Evolutionary conservation across 1,140 invertebrate species (phyloP).

Genomic region (Lordiphosa stackelbergi): DNA sequence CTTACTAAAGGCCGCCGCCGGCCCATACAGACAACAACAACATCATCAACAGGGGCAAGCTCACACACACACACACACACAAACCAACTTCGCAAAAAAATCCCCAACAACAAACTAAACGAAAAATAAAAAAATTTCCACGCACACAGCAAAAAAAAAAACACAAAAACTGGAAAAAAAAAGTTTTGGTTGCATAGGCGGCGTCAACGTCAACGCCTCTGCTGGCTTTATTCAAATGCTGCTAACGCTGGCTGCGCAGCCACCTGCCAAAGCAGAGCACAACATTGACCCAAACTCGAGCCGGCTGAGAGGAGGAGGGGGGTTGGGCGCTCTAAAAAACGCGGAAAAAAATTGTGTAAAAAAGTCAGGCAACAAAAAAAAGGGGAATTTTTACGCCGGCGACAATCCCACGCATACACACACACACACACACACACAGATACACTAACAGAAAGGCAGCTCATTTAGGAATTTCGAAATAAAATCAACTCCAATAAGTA

Average conservation of each 20-base stretch:
- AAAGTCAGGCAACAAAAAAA: conserved; percentile 48
- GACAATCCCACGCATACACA: conserved; percentile 49
- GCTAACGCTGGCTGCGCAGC: conserved; percentile 50
- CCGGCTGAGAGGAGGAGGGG: conserved; percentile 25
- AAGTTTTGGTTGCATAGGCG: conserved; percentile 70
- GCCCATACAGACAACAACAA: conserved; percentile 49
- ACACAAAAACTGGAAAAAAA: conserved; percentile 47
- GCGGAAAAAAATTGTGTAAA: conserved; percentile 70
- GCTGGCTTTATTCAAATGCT: conserved; percentile 70
- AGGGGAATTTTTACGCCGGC: conserved; percentile 70
- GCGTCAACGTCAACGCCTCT: conserved; percentile 46
- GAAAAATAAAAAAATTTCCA: conserved; percentile 52
- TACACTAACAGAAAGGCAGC: conserved; percentile 11
- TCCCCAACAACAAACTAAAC: conserved; percentile 63
- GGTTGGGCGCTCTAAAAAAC: conserved; percentile 64
- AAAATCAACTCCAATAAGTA: conserved; percentile 19
- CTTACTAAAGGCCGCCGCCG: conserved; percentile 70
- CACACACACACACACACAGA: conserved; percentile 13
- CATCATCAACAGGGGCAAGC: conserved; percentile 28
- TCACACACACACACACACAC: conserved; percentile 47
- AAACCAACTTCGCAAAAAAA: conserved; percentile 60
- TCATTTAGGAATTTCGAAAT: conserved; percentile 1
- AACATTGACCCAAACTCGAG: conserved; percentile 74
- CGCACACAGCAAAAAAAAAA: conserved; percentile 34
- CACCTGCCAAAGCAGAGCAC: conserved; percentile 65